These are phyloP conservation scores for Dolomedes plantarius DNA, from an alignment of 2,888 invertebrate species.

Conservation along the genomic window DNA sequence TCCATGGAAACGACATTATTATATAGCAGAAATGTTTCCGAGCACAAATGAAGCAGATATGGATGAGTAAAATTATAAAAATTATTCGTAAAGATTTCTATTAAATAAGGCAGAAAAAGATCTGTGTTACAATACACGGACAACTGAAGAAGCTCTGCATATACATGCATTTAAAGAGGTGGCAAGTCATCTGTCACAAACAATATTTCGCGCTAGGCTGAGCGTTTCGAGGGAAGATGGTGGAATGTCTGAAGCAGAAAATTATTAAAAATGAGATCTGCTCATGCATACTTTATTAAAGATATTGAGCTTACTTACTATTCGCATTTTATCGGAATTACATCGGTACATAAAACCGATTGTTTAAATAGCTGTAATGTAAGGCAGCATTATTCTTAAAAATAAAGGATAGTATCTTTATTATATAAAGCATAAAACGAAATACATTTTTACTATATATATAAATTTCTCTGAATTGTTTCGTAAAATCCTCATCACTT, in stretches of 20 bases:
- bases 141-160: neutral
- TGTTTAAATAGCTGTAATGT: neutral
- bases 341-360: neutral
- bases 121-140: neutral
- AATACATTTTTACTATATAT: too few relatives aligned
- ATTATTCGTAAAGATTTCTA: neutral
- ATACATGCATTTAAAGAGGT: neutral
- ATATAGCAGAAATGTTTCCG: too few relatives aligned
- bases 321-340: neutral
- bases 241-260: neutral
- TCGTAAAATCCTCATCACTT: too few relatives aligned
- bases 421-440: too few relatives aligned
- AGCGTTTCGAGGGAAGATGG: neutral
- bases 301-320: neutral
- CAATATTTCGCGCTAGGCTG: neutral
- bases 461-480: too few relatives aligned
- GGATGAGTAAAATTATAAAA: neutral
- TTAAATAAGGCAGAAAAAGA: neutral
- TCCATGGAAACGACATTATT: too few relatives aligned
- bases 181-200: neutral
- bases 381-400: too few relatives aligned
- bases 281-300: constrained; percentile 1
- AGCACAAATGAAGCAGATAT: neutral
- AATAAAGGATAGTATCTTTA: too few relatives aligned
- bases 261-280: neutral